A percentile compares a stretch with the other conserved stretches of the same genome.
Evolutionary conservation across 2,797 vertebrate species (phyloP).

Genomic region (Naso thynnoides): DNA sequence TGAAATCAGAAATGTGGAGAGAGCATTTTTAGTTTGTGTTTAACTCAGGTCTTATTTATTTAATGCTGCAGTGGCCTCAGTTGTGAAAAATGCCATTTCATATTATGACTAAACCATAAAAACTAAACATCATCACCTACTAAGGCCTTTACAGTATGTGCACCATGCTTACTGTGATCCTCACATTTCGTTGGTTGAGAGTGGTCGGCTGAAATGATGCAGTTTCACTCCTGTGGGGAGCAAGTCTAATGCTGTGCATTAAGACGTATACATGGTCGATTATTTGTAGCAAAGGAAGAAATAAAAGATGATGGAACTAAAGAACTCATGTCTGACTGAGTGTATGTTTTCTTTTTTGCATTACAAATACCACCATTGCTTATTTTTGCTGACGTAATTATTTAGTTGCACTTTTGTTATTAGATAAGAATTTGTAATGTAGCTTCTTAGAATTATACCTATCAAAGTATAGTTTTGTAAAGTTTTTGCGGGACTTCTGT

Average conservation of each 20-base stretch:
- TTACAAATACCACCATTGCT: neutral
- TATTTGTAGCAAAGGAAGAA: constrained; percentile 58
- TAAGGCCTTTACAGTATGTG: constrained; percentile 42
- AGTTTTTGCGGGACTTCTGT: neutral
- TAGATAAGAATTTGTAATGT: neutral
- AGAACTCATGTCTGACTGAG: neutral
- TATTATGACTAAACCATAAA: constrained; percentile 25
- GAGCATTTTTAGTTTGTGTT: constrained; percentile 54
- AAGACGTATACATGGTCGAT: constrained; percentile 57
- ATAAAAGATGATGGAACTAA: constrained; percentile 54
- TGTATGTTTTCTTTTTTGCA: neutral
- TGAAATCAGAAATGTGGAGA: constrained; percentile 34
- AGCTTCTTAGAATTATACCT: neutral
- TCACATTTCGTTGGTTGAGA: constrained; percentile 20
- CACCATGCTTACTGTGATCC: constrained; percentile 49
- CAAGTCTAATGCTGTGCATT: constrained; percentile 73
- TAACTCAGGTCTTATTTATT: constrained; percentile 74
- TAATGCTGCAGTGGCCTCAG: constrained; percentile 9
- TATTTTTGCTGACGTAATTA: neutral
- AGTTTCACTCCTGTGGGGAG: constrained; percentile 29
- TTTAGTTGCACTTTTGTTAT: neutral
- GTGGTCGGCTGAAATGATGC: constrained; percentile 26
- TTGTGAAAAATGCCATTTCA: constrained; percentile 37
- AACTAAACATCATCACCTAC: constrained; percentile 33
- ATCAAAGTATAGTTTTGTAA: neutral